Conservation (phyloP, 2,888 invertebrate genomes). For the Lycocerus yunnanus region DNA sequence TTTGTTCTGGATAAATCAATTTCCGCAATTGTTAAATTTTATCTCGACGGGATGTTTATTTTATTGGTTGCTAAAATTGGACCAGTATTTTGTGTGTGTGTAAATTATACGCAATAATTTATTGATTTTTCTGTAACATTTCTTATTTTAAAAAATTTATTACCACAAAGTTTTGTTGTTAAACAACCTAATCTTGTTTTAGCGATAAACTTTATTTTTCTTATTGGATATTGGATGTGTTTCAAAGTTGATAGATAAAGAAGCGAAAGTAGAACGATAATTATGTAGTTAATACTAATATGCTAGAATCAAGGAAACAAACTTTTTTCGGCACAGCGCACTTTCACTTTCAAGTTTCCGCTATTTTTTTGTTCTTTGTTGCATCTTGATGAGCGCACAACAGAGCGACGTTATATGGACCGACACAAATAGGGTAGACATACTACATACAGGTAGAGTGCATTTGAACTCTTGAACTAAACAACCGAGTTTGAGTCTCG, state of each 20-base stretch:
- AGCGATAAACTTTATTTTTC: background rate
- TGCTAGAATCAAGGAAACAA: background rate
- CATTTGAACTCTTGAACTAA: background rate
- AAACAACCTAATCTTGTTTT: background rate
- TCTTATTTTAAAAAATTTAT: background rate
- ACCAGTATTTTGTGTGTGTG: background rate
- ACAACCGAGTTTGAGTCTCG: too few species aligned
- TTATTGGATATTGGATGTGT: background rate
- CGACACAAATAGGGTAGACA: background rate
- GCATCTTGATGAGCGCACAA: background rate
- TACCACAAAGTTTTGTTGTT: background rate
- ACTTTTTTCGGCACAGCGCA: background rate
- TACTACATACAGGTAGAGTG: background rate
- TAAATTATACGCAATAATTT: background rate
- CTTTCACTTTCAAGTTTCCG: background rate
- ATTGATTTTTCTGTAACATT: background rate
- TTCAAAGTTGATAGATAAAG: background rate
- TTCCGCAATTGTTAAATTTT: background rate
- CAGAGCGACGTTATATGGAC: background rate
- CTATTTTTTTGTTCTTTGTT: background rate
- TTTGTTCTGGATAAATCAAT: background rate
- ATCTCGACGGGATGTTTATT: background rate
- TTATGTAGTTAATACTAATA: background rate
- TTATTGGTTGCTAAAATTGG: background rate
- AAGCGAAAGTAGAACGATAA: background rate